Evolutionary conservation across 2,113 vertebrate genomes (phyloP).

Genomic region (Lanius ludovicianus): DNA sequence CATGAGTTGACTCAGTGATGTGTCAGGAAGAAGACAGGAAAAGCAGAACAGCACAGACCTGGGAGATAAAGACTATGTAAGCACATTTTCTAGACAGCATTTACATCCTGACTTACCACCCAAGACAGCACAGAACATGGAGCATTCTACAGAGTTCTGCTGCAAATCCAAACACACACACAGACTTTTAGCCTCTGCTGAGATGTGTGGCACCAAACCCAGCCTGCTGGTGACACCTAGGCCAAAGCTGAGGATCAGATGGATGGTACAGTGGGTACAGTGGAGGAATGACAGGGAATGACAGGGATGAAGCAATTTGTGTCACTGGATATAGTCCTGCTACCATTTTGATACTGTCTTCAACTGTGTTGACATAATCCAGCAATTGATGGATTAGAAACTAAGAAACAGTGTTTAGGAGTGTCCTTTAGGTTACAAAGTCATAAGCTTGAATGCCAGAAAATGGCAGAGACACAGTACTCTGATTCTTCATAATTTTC

Average conservation of each 20-base stretch:
- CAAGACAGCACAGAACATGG: background rate
- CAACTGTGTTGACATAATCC: fast-evolving
- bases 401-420: background rate
- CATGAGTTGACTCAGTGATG: background rate
- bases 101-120: background rate
- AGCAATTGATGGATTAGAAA: background rate
- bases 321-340: background rate
- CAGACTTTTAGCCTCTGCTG: background rate
- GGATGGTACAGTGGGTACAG: no score
- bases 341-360: background rate
- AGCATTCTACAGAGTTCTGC: background rate
- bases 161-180: background rate
- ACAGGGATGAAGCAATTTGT: background rate
- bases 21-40: background rate
- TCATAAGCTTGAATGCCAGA: background rate
- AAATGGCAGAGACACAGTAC: background rate
- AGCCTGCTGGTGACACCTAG: background rate
- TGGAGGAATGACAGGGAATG: background rate
- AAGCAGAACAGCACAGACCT: background rate
- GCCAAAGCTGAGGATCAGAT: background rate
- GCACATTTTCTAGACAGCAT: background rate
- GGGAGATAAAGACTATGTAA: background rate
- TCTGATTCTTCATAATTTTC: background rate
- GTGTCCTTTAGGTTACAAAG: background rate
- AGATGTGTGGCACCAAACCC: background rate